phyloP scores from a whole-genome alignment of 2,888 invertebrate species.

The Limenitis camilla region DNA sequence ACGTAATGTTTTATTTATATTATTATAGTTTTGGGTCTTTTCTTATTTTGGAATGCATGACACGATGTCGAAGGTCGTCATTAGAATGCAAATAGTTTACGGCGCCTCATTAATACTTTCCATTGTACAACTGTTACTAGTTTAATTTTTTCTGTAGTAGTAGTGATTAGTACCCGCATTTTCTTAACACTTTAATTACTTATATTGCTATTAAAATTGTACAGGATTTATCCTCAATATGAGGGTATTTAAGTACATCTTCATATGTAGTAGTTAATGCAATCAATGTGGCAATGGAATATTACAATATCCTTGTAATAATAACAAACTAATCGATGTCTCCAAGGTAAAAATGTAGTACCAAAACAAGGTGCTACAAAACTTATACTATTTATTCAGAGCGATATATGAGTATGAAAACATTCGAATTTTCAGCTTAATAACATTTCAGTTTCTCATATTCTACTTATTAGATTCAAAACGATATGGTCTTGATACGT shows the following conservation, averaged over 20 bases:
- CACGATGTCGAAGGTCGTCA: constrained; percentile 6
- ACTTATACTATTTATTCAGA: constrained; percentile 13
- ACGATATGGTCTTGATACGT: too few species aligned
- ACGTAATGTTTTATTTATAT: constrained; percentile 15
- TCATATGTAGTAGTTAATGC: too few species aligned
- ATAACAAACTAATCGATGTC: constrained; percentile 9
- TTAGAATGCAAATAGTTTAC: constrained; percentile 4
- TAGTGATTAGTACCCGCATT: background rate
- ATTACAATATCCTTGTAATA: too few species aligned
- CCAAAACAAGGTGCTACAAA: background rate
- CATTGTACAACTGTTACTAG: background rate
- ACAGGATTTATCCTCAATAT: too few species aligned
- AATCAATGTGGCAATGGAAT: too few species aligned
- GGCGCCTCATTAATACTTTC: background rate
- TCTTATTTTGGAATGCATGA: constrained; percentile 10
- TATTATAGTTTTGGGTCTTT: constrained; percentile 14
- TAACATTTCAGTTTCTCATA: too few species aligned
- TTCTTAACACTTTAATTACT: too few species aligned
- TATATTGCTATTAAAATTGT: too few species aligned
- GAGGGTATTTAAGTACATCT: too few species aligned
- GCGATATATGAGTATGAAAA: background rate
- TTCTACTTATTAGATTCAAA: too few species aligned
- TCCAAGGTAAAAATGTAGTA: constrained; percentile 1
- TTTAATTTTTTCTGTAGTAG: background rate
- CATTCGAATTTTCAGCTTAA: too few species aligned